phyloP scores from a whole-genome alignment of 2,888 invertebrate genomes.

The Microplitis manilae region DNA sequence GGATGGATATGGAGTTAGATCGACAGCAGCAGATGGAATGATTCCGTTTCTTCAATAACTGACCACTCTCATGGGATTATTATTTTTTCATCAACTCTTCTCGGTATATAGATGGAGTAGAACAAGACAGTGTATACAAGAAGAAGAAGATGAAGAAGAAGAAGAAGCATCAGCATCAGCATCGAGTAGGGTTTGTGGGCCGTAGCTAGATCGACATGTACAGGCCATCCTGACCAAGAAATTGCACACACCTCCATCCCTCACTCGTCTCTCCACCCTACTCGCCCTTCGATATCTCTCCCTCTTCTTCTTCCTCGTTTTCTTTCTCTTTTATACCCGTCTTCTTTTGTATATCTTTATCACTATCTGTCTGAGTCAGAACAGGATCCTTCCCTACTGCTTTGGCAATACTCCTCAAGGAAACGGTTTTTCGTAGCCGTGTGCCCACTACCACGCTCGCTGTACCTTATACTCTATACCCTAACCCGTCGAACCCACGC shows the following conservation, averaged over 20 bases:
- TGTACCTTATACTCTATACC: constrained; percentile 7
- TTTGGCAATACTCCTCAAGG: constrained; percentile 46
- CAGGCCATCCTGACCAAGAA: constrained; percentile 62
- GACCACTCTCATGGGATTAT: constrained; percentile 68
- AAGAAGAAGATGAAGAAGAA: background rate
- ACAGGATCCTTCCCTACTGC: constrained; percentile 12
- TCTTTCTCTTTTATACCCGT: background rate
- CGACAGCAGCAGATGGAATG: constrained; percentile 55
- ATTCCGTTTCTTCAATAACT: constrained; percentile 63
- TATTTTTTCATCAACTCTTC: constrained; percentile 69
- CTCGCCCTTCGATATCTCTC: background rate
- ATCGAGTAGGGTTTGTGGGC: constrained; percentile 9
- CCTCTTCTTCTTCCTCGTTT: constrained; percentile 20
- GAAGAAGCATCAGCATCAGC: background rate
- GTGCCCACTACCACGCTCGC: constrained; percentile 37
- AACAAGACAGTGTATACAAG: background rate
- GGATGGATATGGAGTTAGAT: constrained; percentile 33
- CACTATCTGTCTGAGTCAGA: constrained; percentile 43
- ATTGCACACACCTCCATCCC: constrained; percentile 62
- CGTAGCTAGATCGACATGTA: constrained; percentile 42
- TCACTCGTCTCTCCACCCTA: constrained; percentile 5
- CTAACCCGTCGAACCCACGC: constrained; percentile 47
- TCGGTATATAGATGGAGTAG: constrained; percentile 39
- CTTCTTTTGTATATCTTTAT: constrained; percentile 26
- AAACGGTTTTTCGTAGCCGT: constrained; percentile 32